phyloP scores from a whole-genome alignment of 2,888 invertebrate species.

The Cepaea hortensis region DNA sequence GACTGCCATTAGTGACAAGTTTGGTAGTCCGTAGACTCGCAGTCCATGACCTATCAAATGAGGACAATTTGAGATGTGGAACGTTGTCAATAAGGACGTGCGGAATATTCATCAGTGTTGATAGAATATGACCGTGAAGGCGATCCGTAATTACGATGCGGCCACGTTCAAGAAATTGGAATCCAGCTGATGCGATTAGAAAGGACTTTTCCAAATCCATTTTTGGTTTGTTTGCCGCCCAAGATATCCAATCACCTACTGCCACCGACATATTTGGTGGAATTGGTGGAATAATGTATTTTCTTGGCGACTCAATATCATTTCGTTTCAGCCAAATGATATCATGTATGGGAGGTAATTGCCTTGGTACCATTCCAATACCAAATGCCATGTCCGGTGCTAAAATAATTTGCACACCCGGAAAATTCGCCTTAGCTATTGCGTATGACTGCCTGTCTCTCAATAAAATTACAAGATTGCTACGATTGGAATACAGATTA shows the following conservation, averaged over 20 bases:
- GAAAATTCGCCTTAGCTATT: slow-evolving; percentile 38
- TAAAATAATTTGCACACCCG: slow-evolving; percentile 43
- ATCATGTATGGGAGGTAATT: slow-evolving; percentile 52
- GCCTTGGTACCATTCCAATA: slow-evolving; percentile 50
- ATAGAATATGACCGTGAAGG: slow-evolving; percentile 53
- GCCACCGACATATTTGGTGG: slow-evolving; percentile 40
- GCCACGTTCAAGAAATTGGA: slow-evolving; percentile 54
- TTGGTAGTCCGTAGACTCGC: slow-evolving; percentile 25
- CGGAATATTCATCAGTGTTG: slow-evolving; percentile 8
- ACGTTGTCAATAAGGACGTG: slow-evolving; percentile 33
- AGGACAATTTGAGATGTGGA: slow-evolving; percentile 41
- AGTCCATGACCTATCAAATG: slow-evolving; percentile 45
- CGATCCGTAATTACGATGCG: slow-evolving; percentile 56
- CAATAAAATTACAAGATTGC: slow-evolving; percentile 47
- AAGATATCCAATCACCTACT: slow-evolving; percentile 50
- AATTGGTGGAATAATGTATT: slow-evolving; percentile 33
- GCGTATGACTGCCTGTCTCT: slow-evolving; percentile 49
- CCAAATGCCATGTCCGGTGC: slow-evolving; percentile 56
- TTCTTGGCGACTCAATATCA: slow-evolving; percentile 48
- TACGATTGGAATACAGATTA: slow-evolving; percentile 25
- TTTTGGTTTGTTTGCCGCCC: slow-evolving; percentile 39
- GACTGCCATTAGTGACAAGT: neutral
- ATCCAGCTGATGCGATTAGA: slow-evolving; percentile 46
- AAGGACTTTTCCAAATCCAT: slow-evolving; percentile 49
- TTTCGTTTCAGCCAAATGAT: slow-evolving; percentile 55